A percentile compares a stretch with the other conserved stretches of the same genome.
phyloP scores from a whole-genome alignment of 2,113 vertebrate genomes.

The Chrysemys picta region DNA sequence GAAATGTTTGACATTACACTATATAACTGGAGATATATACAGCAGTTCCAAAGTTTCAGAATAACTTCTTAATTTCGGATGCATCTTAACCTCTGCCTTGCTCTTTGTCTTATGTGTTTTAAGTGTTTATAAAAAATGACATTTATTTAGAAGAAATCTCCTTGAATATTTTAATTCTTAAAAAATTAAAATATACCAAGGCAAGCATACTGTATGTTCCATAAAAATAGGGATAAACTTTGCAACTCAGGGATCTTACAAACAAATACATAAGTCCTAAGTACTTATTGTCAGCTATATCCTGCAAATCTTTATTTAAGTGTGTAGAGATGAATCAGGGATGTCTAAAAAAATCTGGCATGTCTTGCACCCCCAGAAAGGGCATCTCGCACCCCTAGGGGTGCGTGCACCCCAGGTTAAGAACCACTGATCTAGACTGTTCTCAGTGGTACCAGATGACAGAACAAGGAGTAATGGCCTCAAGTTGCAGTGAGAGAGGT shows the following conservation, averaged over 20 bases:
- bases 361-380: too few relatives aligned
- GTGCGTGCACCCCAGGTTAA: too few relatives aligned
- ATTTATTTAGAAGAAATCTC: neutral
- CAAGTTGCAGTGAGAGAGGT: too few relatives aligned
- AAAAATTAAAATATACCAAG: neutral
- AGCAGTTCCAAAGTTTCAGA: neutral
- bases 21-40: neutral
- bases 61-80: neutral
- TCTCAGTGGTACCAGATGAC: too few relatives aligned
- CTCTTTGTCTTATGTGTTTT: neutral
- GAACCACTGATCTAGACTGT: too few relatives aligned
- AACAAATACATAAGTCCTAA: neutral
- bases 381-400: too few relatives aligned
- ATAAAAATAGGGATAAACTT: neutral
- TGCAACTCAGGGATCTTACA: neutral
- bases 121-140: neutral
- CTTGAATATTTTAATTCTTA: neutral
- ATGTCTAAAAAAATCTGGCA: neutral
- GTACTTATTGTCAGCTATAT: neutral
- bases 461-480: too few relatives aligned
- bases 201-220: neutral
- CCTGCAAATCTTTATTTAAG: neutral
- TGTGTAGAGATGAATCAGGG: neutral
- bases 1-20: slow-evolving; percentile 42
- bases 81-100: neutral